Conservation (phyloP, 2,888 invertebrate genomes). For the Halocaridina rubra region DNA sequence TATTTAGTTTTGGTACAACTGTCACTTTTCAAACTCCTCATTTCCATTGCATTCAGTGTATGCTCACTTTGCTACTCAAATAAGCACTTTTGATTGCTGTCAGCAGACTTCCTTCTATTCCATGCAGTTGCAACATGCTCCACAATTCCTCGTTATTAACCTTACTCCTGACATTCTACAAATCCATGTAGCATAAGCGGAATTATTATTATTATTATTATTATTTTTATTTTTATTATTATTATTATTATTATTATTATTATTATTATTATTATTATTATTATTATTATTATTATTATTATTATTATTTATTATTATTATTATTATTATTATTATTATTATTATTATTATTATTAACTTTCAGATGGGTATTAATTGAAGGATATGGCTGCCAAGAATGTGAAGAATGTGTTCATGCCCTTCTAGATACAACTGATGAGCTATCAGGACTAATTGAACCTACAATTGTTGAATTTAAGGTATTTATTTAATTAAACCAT, state of each 20-base stretch:
- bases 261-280: not conserved
- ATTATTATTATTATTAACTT: not conserved
- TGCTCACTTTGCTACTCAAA: too few relatives aligned
- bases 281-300: not conserved
- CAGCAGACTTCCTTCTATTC: too few relatives aligned
- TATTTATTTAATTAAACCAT: too few relatives aligned
- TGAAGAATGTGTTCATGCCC: conserved; percentile 89
- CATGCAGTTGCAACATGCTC: too few relatives aligned
- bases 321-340: not conserved
- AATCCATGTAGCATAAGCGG: too few relatives aligned
- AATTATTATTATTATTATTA: too few relatives aligned
- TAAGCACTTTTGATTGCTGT: too few relatives aligned
- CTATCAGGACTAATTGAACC: conserved; percentile 78
- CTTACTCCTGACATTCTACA: too few relatives aligned
- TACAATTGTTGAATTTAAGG: conserved; percentile 80
- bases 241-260: not conserved
- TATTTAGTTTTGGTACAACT: too few relatives aligned
- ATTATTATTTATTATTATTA: not conserved
- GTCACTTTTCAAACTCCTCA: too few relatives aligned
- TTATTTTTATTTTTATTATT: not conserved
- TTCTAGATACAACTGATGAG: conserved; percentile 87
- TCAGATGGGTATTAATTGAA: conserved; percentile 82
- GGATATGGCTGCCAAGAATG: conserved; percentile 89
- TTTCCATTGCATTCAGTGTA: not conserved
- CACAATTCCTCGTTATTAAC: too few relatives aligned